Evolutionary conservation across 2,888 invertebrate species (phyloP), one percentile per base, ranked within the genome.

Genomic region (Listrodromus nycthemerus): DNA sequence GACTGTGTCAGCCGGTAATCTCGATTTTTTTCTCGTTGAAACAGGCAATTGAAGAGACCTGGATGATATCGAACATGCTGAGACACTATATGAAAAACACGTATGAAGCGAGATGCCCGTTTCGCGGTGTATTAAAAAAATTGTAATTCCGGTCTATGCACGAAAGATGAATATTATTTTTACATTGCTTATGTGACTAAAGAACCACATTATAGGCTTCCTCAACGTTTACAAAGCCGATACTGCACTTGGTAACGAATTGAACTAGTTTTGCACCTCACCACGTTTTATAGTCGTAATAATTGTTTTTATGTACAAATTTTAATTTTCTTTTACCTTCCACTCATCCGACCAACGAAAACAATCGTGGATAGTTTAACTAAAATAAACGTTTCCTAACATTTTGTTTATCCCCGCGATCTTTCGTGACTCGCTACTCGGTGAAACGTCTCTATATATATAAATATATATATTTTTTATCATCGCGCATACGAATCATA

Each of bases 211-310:
- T 80, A 79, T 76, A 77, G 78, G 86, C 82, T 80, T 86, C 80
- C 70, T 76, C 69, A 84, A 84, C 78, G 79, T 84, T 82, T 82
- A 80, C 85, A 87, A 88, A 89, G 88, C 88, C 89, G 88, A 90
- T 88, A 88, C 88, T 89, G 89, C 90, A 87, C 89, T 88, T 89
- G 89, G 90, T 91, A 90, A 91, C 89, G 88, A 91, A 90, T 91
- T 90, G 88, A 91, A 90, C 90, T 91, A 90, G 90, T 89, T 89
- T 90, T 88, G 89, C 90, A 90, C 89, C 88, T 89, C 88, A 88
- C 88, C 80, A 85, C 86, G 70, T 84, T 41, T 41, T 82, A 74
- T 73, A 65, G 48, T 76, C 50, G 66, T 67, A 27, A 83, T 76
- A 81, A 78, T 87, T 86, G 85, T 86, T 87, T 87, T 80, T 90